phyloP scores from a whole-genome alignment of 2,797 vertebrate species.

The Malacoraja senta region DNA sequence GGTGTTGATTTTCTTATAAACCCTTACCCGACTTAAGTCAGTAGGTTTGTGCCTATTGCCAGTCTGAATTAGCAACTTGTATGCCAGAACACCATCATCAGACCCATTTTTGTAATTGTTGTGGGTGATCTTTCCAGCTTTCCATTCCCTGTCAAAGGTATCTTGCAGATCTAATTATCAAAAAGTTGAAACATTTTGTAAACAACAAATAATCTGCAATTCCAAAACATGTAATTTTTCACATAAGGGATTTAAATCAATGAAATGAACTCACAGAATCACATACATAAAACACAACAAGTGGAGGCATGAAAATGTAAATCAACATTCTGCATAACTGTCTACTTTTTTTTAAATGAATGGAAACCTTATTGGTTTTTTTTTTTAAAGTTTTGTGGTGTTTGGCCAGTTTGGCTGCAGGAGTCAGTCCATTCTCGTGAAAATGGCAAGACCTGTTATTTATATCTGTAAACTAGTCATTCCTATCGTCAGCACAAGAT shows the following conservation, averaged over 20 bases:
- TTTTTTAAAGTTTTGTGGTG: no score
- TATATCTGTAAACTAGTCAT: not conserved
- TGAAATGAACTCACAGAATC: no score
- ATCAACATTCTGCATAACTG: not conserved
- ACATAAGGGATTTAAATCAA: not conserved
- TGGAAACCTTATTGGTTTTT: not conserved
- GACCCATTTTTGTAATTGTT: conserved; percentile 86
- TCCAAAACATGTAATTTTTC: not conserved
- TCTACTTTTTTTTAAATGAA: not conserved
- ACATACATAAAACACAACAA: not conserved
- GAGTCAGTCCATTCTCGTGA: not conserved
- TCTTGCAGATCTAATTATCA: conserved; percentile 77
- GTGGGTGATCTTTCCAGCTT: conserved; percentile 76
- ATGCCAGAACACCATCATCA: conserved; percentile 83
- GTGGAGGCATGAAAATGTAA: not conserved
- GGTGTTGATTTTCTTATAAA: not conserved
- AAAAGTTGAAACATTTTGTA: conserved; percentile 31
- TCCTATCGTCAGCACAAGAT: not conserved
- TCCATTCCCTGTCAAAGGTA: conserved; percentile 90
- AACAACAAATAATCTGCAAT: not conserved
- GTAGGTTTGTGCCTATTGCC: conserved; percentile 85
- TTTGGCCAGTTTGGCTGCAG: no score
- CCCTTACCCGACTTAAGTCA: conserved; percentile 76
- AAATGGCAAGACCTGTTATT: not conserved
- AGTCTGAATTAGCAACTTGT: conserved; percentile 92